Conservation (phyloP, 2,113 vertebrate genomes). For the Dascyllus trimaculatus region DNA sequence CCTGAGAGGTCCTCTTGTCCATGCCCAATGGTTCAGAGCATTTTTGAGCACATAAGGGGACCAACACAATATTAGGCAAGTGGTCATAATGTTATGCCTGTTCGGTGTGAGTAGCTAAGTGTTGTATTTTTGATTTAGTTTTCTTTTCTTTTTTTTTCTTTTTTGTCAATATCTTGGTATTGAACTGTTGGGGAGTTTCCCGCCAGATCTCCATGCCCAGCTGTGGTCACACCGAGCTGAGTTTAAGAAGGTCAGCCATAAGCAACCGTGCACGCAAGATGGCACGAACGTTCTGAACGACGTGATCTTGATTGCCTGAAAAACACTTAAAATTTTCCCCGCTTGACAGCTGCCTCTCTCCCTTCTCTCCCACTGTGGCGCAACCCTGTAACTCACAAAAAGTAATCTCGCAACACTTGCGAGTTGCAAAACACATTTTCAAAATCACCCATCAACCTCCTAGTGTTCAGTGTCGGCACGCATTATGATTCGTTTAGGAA, state of each 20-base stretch:
- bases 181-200: background rate
- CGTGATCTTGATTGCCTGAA: background rate
- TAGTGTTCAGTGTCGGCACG: background rate
- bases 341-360: slow-evolving; percentile 3
- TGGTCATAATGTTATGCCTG: too few species aligned
- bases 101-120: too few species aligned
- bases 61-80: too few species aligned
- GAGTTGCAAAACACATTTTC: background rate
- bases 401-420: slow-evolving; percentile 16
- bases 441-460: slow-evolving; percentile 29
- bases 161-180: background rate
- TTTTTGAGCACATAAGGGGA: too few species aligned
- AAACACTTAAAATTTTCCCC: slow-evolving; percentile 8
- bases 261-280: background rate
- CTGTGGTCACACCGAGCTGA: background rate
- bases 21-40: too few species aligned
- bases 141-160: background rate
- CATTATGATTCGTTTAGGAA: background rate
- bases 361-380: background rate
- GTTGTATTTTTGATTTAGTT: background rate
- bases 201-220: background rate
- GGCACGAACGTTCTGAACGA: background rate
- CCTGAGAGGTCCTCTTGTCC: too few species aligned
- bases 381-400: background rate
- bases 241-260: background rate